phyloP scores from a whole-genome alignment of 2,888 invertebrate species.

The Caenorhabditis sp. region DNA sequence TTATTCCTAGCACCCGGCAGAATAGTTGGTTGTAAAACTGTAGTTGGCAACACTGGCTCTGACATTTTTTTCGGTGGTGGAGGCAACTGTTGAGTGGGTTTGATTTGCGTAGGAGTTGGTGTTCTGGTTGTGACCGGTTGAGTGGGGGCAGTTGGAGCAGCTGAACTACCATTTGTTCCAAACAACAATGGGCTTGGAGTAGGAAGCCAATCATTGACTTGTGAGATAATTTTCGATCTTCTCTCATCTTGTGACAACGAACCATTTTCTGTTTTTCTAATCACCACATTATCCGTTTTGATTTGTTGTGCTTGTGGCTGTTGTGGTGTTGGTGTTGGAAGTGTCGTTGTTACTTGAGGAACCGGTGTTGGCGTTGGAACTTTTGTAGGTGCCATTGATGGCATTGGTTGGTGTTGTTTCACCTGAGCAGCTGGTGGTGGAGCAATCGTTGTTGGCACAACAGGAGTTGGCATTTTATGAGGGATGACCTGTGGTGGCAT shows the following conservation, averaged over 20 bases:
- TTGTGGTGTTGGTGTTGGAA: background rate
- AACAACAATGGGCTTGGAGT: conserved; percentile 39
- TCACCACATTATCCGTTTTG: conserved; percentile 8
- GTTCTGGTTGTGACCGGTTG: background rate
- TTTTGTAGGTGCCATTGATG: background rate
- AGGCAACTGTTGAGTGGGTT: background rate
- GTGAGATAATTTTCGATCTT: conserved; percentile 28
- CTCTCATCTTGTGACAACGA: conserved; percentile 13
- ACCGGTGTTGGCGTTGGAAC: conserved; percentile 3
- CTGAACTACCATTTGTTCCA: conserved; percentile 21
- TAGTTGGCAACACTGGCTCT: conserved; percentile 22
- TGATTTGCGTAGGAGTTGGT: conserved; percentile 4
- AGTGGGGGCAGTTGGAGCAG: background rate
- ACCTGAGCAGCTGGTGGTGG: background rate
- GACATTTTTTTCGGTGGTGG: conserved; percentile 22
- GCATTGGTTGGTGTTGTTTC: background rate
- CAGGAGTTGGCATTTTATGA: background rate
- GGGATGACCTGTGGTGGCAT: too few species aligned
- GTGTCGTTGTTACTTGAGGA: conserved; percentile 2
- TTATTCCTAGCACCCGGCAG: conserved; percentile 6
- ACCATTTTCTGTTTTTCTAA: conserved; percentile 2
- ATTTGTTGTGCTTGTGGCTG: background rate
- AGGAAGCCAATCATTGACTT: conserved; percentile 19
- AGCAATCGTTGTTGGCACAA: background rate
- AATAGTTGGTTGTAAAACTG: conserved; percentile 28